phyloP scores from a whole-genome alignment of 2,888 invertebrate genomes.

The Drosophila lacicola region DNA sequence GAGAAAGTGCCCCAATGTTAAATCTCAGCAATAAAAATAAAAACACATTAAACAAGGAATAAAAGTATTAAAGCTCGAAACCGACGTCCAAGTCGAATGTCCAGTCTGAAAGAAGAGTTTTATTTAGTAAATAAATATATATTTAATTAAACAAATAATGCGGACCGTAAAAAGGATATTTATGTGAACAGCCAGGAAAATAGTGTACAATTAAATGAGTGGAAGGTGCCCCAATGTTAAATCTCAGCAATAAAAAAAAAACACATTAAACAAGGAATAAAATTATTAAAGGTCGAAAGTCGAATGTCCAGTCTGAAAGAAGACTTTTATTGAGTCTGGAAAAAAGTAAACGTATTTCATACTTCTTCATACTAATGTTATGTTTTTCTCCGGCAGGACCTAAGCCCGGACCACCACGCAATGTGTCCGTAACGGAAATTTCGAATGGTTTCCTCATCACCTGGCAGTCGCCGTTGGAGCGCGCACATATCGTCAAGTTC shows the following conservation, averaged over 20 bases:
- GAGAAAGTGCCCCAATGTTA: neutral
- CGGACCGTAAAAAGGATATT: too few relatives aligned
- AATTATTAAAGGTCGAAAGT: neutral
- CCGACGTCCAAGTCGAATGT: neutral
- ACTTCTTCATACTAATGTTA: neutral
- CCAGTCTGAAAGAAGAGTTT: neutral
- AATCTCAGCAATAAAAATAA: neutral
- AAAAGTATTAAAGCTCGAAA: neutral
- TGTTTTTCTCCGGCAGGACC: slow-evolving; percentile 88
- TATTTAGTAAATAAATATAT: too few relatives aligned
- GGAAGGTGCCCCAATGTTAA: neutral
- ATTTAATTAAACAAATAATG: too few relatives aligned
- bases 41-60: neutral
- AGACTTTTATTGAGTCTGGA: neutral
- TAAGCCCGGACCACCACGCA: slow-evolving; percentile 95
- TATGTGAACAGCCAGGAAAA: too few relatives aligned
- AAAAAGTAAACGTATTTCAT: neutral
- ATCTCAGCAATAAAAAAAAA: neutral
- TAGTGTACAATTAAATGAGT: neutral
- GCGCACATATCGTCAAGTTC: slow-evolving; percentile 92
- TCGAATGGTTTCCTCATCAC: slow-evolving; percentile 95
- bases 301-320: neutral
- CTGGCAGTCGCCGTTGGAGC: slow-evolving; percentile 94
- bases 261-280: neutral
- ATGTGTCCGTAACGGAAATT: slow-evolving; percentile 95